Evolutionary conservation across 2,113 vertebrate genomes (phyloP).

Genomic region (Zosterops lateralis): DNA sequence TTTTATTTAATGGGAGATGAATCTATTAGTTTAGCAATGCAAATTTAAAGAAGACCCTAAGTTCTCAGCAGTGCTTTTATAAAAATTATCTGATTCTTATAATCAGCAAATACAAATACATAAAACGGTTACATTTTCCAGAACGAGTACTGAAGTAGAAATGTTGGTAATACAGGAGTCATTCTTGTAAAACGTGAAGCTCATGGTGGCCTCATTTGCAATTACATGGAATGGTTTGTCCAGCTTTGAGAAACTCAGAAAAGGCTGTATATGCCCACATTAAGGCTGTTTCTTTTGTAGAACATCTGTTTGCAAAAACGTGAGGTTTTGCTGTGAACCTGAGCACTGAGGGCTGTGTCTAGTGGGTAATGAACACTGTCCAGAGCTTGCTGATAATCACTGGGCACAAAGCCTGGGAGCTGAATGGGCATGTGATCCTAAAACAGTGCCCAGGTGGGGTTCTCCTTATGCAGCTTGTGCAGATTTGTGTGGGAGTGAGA

Average conservation of each 20-base stretch:
- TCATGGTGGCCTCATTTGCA: background rate
- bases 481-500: background rate
- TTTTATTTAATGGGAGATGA: slow-evolving; percentile 52
- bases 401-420: background rate
- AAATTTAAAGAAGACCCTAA: slow-evolving; percentile 40
- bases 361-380: background rate
- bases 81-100: background rate
- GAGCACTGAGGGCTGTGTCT: background rate
- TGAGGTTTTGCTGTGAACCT: background rate
- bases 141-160: background rate
- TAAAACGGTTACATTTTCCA: background rate
- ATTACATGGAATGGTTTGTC: background rate
- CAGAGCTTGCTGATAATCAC: background rate
- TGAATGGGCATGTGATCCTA: background rate
- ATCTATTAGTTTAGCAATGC: slow-evolving; percentile 63
- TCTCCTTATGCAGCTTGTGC: background rate
- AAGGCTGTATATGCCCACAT: background rate
- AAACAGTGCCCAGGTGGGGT: background rate
- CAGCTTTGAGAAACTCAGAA: background rate
- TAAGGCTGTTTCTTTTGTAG: background rate
- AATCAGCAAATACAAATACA: background rate
- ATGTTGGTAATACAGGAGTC: background rate
- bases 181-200: background rate
- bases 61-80: slow-evolving; percentile 6
- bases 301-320: background rate